Evolutionary conservation across 2,113 vertebrate genomes (phyloP).

Genomic region (Cheilinus undulatus): DNA sequence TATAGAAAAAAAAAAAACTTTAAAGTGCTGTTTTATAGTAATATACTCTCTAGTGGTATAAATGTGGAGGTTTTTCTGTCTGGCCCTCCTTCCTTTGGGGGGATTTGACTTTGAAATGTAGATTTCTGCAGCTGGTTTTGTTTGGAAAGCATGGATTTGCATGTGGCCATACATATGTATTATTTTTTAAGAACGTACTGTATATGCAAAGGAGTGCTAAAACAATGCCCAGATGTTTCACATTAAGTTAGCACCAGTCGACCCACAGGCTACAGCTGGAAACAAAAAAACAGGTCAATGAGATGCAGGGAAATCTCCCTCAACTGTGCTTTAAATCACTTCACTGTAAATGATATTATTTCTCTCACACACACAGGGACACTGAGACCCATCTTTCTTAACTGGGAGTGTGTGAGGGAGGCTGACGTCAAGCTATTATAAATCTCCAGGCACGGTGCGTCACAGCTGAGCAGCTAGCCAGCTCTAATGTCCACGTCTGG

Average conservation of each 20-base stretch:
- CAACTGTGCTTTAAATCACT: conserved; percentile 26
- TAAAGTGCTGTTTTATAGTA: not conserved
- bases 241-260: conserved; percentile 18
- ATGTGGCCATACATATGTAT: conserved; percentile 21
- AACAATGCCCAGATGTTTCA: conserved; percentile 40
- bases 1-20: not conserved
- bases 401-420: conserved; percentile 38
- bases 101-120: conserved; percentile 13
- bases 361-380: conserved; percentile 8
- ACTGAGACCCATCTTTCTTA: conserved; percentile 43
- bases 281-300: conserved; percentile 12
- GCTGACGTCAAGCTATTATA: conserved; percentile 66
- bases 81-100: not conserved
- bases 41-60: not conserved
- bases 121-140: conserved; percentile 10
- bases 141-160: conserved; percentile 12
- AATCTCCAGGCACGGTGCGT: conserved; percentile 59
- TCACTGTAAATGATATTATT: conserved; percentile 18
- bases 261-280: conserved; percentile 15
- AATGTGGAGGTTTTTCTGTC: not conserved
- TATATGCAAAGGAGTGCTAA: conserved; percentile 2
- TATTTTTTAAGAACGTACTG: not conserved
- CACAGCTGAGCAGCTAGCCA: conserved; percentile 45
- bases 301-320: conserved; percentile 8
- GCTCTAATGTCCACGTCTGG: conserved; percentile 64